Evolutionary conservation across 2,113 vertebrate genomes (phyloP).

Genomic region (Actinemys pallida): DNA sequence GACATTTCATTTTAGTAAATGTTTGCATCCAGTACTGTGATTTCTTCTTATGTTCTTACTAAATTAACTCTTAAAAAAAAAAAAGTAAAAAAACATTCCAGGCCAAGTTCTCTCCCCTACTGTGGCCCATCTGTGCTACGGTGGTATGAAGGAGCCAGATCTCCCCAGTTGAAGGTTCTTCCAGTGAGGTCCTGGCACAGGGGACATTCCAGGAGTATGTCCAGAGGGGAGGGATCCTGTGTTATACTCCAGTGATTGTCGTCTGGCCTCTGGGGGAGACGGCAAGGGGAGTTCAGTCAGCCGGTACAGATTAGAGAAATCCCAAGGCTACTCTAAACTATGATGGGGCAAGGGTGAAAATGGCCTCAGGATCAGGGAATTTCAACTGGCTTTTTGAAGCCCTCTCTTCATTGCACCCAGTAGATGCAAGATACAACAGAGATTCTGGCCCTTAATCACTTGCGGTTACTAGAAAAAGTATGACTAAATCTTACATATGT

Average conservation of each 20-base stretch:
- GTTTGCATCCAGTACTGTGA: neutral
- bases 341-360: rapidly evolving
- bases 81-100: neutral
- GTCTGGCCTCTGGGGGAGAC: neutral
- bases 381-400: neutral
- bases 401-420: neutral
- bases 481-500: no score
- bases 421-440: neutral
- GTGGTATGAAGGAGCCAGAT: neutral
- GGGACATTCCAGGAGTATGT: rapidly evolving
- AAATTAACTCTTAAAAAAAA: neutral
- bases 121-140: neutral
- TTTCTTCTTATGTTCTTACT: neutral
- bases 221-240: neutral
- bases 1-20: neutral
- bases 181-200: rapidly evolving
- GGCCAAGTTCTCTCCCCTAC: neutral
- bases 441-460: neutral
- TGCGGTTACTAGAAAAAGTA: neutral
- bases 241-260: neutral
- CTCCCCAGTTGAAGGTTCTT: neutral
- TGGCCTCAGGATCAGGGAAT: neutral
- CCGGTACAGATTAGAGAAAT: neutral
- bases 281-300: neutral
- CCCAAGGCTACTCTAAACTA: neutral